Base-by-base conservation (phyloP, 1,140 invertebrate species). In the Nilaparvata lugens region DNA sequence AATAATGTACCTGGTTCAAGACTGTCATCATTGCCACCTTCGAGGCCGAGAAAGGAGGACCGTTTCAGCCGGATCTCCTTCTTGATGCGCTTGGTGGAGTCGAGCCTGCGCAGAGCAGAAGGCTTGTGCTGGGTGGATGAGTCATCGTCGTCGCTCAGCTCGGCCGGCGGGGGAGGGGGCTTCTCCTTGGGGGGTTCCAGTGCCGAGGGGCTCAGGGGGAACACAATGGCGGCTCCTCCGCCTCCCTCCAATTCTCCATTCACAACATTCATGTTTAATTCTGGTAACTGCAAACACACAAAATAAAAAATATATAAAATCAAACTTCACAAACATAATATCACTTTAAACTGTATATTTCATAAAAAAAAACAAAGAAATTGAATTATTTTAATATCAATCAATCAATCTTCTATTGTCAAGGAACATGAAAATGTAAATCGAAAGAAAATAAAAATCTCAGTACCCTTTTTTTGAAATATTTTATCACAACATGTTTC, bases 41-140 rank as follows among this genome's bases (percentile, higher is more conserved):
- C 88, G 63, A 93, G 84, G 31, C 90, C 90, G 16, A 93, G 75
- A 69, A 93, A 93, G 72, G 89, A 89, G 19, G 89, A 92, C 7
- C 90, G 81, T 66, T 91, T 88, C 66, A 85, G 87, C 9, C 87
- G 79, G 23, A 93, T 77, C 70, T 93, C 91, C 69, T 91, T 90
- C 67, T 91, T 91, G 56, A 93, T 90, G 57, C 89, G 81, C 58
- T 88, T 88, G 1, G 89, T 89, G 1, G 89, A 91, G 67, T 89
- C 91, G 52, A 87, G 79, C 59, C 87, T 79, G 66, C 84, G 85
- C 53, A 88, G 77, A 51, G 83, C 31, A 6, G 31, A 35, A 6
- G 31, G 31, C n/a, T 56, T 61, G 7, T 21, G 23, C 21, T 21
- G 56, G n/a, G 63, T 62, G 11, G 48, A 51, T 11, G 23, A 42